phyloP scores from a whole-genome alignment of 2,888 invertebrate species.

The Anagyrus pseudococci region DNA sequence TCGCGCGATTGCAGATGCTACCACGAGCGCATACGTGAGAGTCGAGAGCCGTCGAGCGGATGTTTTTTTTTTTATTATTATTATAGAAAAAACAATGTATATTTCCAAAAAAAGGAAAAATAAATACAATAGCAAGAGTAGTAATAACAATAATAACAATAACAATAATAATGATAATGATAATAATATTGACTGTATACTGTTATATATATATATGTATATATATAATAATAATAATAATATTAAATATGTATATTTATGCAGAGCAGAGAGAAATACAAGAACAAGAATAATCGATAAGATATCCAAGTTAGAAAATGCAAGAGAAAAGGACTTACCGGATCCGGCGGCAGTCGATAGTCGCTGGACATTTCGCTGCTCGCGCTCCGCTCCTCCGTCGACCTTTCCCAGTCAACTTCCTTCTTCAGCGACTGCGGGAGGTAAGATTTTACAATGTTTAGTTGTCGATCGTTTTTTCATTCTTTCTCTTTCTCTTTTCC shows the following conservation, averaged over 20 bases:
- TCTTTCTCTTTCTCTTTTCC: not conserved
- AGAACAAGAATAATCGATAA: constrained; percentile 54
- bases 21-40: constrained; percentile 41
- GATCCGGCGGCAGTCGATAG: constrained; percentile 82
- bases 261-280: constrained; percentile 57
- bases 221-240: constrained; percentile 37
- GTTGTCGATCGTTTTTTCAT: not conserved
- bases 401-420: constrained; percentile 85
- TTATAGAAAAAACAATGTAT: constrained; percentile 33
- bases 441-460: not conserved
- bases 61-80: constrained; percentile 28
- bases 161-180: constrained; percentile 37
- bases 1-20: constrained; percentile 49
- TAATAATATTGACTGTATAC: constrained; percentile 39
- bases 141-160: constrained; percentile 31
- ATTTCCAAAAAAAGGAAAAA: constrained; percentile 26
- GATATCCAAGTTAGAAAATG: constrained; percentile 44
- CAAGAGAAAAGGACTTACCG: constrained; percentile 68
- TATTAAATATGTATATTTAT: constrained; percentile 51
- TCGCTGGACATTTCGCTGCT: constrained; percentile 79
- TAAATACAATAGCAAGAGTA: constrained; percentile 25
- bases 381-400: constrained; percentile 76
- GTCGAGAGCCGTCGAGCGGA: constrained; percentile 40
- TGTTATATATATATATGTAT: constrained; percentile 38
- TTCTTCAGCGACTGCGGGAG: constrained; percentile 83